Evolutionary conservation across 2,113 vertebrate genomes (phyloP).

Genomic region (Alethe castanea): DNA sequence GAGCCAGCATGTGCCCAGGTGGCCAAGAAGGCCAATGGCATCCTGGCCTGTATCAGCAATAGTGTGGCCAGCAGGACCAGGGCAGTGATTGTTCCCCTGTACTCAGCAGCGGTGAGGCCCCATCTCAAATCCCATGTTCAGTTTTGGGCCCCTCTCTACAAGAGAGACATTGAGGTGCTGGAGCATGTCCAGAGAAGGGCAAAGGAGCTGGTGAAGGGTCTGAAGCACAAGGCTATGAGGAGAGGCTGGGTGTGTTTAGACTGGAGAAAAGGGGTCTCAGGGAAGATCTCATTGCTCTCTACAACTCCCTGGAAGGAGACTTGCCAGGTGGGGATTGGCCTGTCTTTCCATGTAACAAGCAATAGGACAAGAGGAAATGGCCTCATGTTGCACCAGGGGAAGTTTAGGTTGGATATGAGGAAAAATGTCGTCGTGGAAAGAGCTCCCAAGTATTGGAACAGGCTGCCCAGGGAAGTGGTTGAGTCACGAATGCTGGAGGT

Average conservation of each 20-base stretch:
- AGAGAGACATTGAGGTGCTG: not conserved
- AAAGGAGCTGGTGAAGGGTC: rapidly evolving
- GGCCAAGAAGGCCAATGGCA: not conserved
- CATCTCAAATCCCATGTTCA: rapidly evolving
- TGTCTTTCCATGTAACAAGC: not conserved
- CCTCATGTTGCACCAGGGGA: not conserved
- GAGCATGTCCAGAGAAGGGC: rapidly evolving
- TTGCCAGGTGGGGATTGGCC: not conserved
- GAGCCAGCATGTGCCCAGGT: rapidly evolving
- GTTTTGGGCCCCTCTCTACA: not conserved
- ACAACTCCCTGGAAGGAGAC: not conserved
- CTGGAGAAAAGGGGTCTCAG: not conserved
- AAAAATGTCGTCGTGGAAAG: not conserved
- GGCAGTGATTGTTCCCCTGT: not conserved
- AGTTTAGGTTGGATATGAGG: not conserved
- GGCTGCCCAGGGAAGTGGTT: not conserved
- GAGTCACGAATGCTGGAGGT: not conserved
- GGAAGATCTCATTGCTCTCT: too few species aligned
- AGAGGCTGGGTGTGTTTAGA: not conserved
- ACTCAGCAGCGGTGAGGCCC: rapidly evolving
- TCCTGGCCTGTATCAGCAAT: not conserved
- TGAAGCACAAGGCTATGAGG: not conserved
- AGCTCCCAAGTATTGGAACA: not conserved
- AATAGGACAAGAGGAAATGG: not conserved
- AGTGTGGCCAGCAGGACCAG: not conserved